A percentile compares a stretch with the other conserved stretches of the same genome.
Evolutionary conservation across 2,797 vertebrate species (phyloP).

Genomic region (Macropus fuliginosus): DNA sequence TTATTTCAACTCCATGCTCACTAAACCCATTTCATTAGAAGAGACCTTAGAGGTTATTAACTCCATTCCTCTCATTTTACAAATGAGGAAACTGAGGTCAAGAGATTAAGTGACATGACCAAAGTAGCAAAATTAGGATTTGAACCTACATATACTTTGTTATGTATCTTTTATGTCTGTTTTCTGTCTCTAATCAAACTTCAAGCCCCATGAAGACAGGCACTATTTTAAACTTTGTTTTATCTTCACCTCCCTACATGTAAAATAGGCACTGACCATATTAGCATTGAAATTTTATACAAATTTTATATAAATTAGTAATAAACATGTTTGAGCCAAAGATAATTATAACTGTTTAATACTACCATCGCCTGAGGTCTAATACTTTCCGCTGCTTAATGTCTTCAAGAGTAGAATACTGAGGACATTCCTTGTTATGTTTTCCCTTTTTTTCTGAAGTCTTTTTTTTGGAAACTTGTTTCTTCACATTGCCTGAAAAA

Average conservation of each 20-base stretch:
- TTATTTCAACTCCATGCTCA: neutral
- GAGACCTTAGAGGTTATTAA: neutral
- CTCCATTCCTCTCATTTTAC: neutral
- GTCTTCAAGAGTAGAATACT: conserved; percentile 91
- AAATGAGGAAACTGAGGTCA: neutral
- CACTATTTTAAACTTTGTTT: neutral
- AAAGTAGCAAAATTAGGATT: neutral
- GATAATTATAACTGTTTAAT: neutral
- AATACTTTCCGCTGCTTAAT: conserved; percentile 97
- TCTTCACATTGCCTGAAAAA: conserved; percentile 92
- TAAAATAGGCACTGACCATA: neutral
- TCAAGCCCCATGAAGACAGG: neutral
- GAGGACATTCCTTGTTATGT: conserved; percentile 90
- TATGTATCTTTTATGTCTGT: neutral
- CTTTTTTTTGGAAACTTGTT: conserved; percentile 93
- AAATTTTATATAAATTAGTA: neutral
- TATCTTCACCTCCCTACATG: neutral
- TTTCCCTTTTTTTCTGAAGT: conserved; percentile 90
- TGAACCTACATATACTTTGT: neutral
- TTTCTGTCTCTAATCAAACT: neutral
- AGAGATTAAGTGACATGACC: neutral
- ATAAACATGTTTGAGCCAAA: neutral
- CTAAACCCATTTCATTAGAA: neutral
- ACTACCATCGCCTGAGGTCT: conserved; percentile 96
- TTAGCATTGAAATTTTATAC: neutral